Percentiles rank a stretch among this genome's conserved stretches.
Evolutionary conservation across 2,797 vertebrate species (phyloP).

Genomic region (Luscinia luscinia): DNA sequence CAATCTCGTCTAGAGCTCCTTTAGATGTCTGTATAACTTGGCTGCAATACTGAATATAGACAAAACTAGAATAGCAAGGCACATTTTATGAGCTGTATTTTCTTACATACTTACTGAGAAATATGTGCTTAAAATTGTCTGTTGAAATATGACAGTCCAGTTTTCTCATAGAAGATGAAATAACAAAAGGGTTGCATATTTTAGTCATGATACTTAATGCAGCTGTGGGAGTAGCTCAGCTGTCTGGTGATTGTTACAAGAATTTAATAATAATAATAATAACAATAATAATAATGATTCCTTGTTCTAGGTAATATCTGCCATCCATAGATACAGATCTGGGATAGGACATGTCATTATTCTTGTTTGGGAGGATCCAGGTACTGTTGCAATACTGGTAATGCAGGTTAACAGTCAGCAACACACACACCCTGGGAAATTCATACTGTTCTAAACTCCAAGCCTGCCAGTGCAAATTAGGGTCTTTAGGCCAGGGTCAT

Average conservation of each 20-base stretch:
- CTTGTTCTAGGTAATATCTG: background rate
- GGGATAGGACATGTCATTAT: background rate
- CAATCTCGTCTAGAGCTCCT: background rate
- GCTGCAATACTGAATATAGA: background rate
- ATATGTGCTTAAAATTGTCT: background rate
- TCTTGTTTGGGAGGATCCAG: conserved; percentile 5
- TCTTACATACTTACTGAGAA: background rate
- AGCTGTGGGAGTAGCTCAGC: conserved; percentile 33
- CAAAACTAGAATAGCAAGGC: conserved; percentile 25
- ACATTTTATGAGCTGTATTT: conserved; percentile 14
- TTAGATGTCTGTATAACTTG: background rate
- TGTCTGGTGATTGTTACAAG: background rate
- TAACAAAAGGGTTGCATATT: conserved; percentile 28
- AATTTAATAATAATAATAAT: background rate
- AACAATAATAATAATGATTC: background rate
- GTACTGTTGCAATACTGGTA: conserved; percentile 24
- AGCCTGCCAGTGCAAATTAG: background rate
- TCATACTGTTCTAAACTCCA: background rate
- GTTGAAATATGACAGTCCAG: conserved; percentile 7
- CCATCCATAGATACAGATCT: conserved; percentile 11
- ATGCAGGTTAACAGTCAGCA: background rate
- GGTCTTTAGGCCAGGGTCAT: background rate
- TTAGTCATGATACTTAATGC: conserved; percentile 16
- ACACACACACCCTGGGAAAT: background rate
- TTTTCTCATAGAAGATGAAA: conserved; percentile 23